A percentile compares a stretch with the other conserved stretches of the same genome.
These are phyloP conservation scores for Dendrocopos noguchii DNA, from an alignment of 2,113 vertebrate genomes.

Conservation along the genomic window DNA sequence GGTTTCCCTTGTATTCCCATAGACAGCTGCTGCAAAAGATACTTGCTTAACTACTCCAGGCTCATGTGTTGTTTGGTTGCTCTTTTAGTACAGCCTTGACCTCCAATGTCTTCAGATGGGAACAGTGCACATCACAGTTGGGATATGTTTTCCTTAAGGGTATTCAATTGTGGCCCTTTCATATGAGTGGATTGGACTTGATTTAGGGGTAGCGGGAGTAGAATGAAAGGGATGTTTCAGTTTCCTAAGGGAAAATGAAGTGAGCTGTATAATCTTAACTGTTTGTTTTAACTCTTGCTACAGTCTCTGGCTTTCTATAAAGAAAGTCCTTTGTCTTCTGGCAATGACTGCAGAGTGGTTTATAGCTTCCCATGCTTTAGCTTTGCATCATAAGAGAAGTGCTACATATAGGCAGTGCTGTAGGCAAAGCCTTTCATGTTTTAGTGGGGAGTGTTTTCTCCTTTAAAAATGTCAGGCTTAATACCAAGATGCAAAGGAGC, in stretches of 20 bases:
- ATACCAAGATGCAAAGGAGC: slow-evolving; percentile 52
- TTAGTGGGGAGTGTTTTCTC: slow-evolving; percentile 30
- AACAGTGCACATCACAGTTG: slow-evolving; percentile 11
- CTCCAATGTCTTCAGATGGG: slow-evolving; percentile 27
- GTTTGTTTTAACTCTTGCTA: slow-evolving; percentile 51
- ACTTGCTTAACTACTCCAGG: slow-evolving; percentile 22
- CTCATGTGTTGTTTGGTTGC: slow-evolving; percentile 22
- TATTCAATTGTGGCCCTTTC: slow-evolving; percentile 35
- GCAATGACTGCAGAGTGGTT: slow-evolving; percentile 34
- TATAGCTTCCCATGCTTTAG: slow-evolving; percentile 36
- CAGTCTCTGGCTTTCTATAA: background rate
- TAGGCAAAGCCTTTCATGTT: slow-evolving; percentile 57
- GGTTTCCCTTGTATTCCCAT: background rate
- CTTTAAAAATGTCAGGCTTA: slow-evolving; percentile 55
- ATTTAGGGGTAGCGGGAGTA: slow-evolving; percentile 30
- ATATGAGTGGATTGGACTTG: slow-evolving; percentile 47
- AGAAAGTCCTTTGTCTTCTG: slow-evolving; percentile 37
- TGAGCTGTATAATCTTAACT: slow-evolving; percentile 4
- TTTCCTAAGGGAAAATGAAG: slow-evolving; percentile 62
- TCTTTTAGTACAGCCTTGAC: slow-evolving; percentile 47
- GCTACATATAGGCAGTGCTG: slow-evolving; percentile 18
- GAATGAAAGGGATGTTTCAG: slow-evolving; percentile 50
- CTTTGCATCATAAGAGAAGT: background rate
- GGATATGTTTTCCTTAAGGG: slow-evolving; percentile 43
- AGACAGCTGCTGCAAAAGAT: background rate